A percentile compares a stretch with the other conserved stretches of the same genome.
phyloP scores from a whole-genome alignment of 2,797 vertebrate species.

The Girardinus metallicus region DNA sequence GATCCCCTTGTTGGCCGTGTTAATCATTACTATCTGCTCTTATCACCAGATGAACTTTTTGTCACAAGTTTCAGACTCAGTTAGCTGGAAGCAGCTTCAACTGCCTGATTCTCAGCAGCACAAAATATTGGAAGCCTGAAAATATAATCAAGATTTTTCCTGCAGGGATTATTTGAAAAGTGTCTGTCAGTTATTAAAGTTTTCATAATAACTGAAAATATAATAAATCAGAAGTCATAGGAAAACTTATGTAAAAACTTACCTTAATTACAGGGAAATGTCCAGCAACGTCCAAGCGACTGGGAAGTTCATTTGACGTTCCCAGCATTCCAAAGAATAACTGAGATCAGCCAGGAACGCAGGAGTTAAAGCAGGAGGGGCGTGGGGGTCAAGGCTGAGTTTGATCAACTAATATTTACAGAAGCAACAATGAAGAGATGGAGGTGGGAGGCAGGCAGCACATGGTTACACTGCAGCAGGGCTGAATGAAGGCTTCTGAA shows the following conservation, averaged over 20 bases:
- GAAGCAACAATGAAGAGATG: conserved; percentile 22
- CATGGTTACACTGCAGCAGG: background rate
- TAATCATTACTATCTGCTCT: conserved; percentile 35
- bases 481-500: background rate
- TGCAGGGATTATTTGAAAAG: background rate
- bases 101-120: background rate
- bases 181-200: background rate
- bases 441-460: background rate
- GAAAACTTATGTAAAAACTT: conserved; percentile 3
- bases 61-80: conserved; percentile 5
- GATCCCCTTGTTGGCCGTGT: conserved; percentile 23
- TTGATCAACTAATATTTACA: conserved; percentile 11
- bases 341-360: conserved; percentile 29
- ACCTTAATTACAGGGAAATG: conserved; percentile 36
- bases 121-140: background rate
- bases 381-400: background rate
- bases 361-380: conserved; percentile 11
- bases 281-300: background rate
- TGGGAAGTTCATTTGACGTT: conserved; percentile 9
- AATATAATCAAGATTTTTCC: background rate
- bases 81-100: background rate
- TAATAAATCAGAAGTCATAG: background rate
- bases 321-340: conserved; percentile 16
- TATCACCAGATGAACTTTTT: conserved; percentile 29
- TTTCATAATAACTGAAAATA: background rate